Percentiles rank a stretch among this genome's conserved stretches.
Conservation (phyloP, 2,888 invertebrate genomes). For the Troides helena region DNA sequence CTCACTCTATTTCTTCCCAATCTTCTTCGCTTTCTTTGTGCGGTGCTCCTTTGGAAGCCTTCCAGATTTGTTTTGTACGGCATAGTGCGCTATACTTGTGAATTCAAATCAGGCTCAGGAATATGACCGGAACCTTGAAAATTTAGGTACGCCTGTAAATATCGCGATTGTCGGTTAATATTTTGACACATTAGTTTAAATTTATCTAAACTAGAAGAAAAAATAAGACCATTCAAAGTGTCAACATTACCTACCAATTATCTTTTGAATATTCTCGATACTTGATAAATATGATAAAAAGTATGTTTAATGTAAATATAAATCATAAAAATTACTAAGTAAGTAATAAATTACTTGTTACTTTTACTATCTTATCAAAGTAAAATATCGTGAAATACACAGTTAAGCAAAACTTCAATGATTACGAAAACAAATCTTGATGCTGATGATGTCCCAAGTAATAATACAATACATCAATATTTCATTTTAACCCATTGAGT, state of each 20-base stretch:
- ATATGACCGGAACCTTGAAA: no score
- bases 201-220: background rate
- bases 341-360: background rate
- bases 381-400: conserved; percentile 4
- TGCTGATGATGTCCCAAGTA: conserved; percentile 14
- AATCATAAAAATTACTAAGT: no score
- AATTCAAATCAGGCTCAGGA: no score
- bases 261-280: background rate
- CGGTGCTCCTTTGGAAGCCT: no score
- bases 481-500: conserved; percentile 39
- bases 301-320: background rate
- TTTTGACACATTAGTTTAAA: background rate
- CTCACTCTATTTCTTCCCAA: background rate
- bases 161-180: background rate
- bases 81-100: no score
- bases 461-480: conserved; percentile 9
- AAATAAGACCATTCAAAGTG: background rate
- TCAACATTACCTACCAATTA: background rate
- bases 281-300: background rate
- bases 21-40: no score
- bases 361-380: background rate
- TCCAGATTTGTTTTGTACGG: no score
- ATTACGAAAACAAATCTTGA: conserved; percentile 3
- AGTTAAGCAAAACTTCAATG: background rate
- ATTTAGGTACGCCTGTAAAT: background rate